Evolutionary conservation across 2,113 vertebrate genomes (phyloP).

Genomic region (Xerus inauris): DNA sequence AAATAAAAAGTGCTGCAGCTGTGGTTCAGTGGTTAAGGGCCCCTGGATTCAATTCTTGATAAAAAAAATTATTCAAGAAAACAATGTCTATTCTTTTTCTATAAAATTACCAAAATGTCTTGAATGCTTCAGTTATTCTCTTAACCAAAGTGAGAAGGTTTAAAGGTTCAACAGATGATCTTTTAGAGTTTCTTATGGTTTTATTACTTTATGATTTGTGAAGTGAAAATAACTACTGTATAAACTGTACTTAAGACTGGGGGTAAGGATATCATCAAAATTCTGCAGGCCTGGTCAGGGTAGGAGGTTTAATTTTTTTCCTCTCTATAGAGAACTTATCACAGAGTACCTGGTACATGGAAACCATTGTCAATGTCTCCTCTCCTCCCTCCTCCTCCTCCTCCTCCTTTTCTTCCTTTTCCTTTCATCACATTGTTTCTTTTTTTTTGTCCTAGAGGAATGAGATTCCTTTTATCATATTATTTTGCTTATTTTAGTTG

Average conservation of each 20-base stretch:
- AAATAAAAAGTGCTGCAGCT: no score
- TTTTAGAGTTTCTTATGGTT: slow-evolving; percentile 49
- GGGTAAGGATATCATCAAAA: slow-evolving; percentile 34
- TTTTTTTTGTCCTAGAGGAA: slow-evolving; percentile 29
- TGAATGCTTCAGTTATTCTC: slow-evolving; percentile 59
- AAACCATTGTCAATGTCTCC: not conserved
- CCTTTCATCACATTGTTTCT: not conserved
- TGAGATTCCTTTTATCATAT: slow-evolving; percentile 11
- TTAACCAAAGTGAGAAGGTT: slow-evolving; percentile 35
- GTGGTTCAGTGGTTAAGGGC: no score
- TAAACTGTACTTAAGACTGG: slow-evolving; percentile 53
- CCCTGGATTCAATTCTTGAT: no score
- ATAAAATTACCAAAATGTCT: not conserved
- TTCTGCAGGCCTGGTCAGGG: not conserved
- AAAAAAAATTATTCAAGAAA: not conserved
- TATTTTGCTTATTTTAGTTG: slow-evolving; percentile 41
- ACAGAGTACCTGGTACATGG: not conserved
- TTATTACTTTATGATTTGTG: slow-evolving; percentile 67
- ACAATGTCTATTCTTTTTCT: not conserved
- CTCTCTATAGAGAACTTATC: slow-evolving; percentile 22
- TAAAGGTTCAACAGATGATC: slow-evolving; percentile 52
- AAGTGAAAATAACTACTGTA: slow-evolving; percentile 55
- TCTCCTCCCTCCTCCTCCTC: not conserved
- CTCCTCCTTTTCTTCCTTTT: not conserved
- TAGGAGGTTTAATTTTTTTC: not conserved